phyloP scores from a whole-genome alignment of 2,113 vertebrate genomes.

The Callipepla californica region DNA sequence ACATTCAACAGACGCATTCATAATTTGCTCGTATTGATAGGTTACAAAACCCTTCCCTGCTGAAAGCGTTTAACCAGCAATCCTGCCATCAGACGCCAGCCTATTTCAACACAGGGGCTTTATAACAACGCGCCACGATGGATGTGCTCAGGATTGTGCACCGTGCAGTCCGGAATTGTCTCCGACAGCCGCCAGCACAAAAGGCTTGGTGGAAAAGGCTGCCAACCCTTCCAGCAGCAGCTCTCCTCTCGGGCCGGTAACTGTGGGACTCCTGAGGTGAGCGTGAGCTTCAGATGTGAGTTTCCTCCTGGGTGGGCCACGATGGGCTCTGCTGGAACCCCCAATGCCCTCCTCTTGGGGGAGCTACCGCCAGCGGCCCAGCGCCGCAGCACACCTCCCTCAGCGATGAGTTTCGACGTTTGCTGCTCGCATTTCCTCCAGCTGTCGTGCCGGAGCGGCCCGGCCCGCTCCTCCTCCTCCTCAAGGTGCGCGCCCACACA shows the following conservation, averaged over 20 bases:
- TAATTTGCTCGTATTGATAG: background rate
- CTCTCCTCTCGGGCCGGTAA: background rate
- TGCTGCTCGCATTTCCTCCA: background rate
- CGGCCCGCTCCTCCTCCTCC: background rate
- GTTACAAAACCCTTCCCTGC: background rate
- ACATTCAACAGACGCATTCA: background rate
- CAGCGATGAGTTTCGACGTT: no score
- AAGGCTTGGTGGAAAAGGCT: conserved; percentile 13
- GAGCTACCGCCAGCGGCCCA: background rate
- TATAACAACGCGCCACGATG: background rate
- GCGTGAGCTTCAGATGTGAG: background rate
- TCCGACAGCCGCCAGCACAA: conserved; percentile 43
- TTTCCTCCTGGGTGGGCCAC: background rate
- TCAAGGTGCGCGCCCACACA: background rate
- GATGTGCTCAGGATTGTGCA: background rate
- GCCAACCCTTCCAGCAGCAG: background rate
- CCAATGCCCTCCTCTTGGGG: background rate
- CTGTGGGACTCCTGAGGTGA: background rate
- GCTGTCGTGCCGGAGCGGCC: background rate
- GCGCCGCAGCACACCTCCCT: background rate
- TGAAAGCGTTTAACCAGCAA: conserved; percentile 19
- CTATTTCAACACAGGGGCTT: conserved; percentile 8
- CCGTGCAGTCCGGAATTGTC: background rate
- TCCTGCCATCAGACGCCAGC: background rate
- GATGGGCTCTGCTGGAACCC: accelerated